A percentile compares a stretch with the other conserved stretches of the same genome.
phyloP scores from a whole-genome alignment of 30 jellyfish, hydroid and myxozoan genomes.

The Cassiopea xamachana region DNA sequence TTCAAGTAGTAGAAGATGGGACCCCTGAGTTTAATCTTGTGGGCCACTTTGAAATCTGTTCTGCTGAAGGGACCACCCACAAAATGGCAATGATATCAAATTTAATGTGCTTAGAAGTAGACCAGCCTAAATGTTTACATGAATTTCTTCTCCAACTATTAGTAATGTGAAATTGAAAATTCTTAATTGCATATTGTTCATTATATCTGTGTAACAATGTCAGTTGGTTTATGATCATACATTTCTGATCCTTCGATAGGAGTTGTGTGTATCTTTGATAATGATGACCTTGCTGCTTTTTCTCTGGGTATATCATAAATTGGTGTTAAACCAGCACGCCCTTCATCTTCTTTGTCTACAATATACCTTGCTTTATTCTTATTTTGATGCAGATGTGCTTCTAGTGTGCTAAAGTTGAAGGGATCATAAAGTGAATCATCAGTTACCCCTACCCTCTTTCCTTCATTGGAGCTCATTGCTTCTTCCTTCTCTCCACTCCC shows the following conservation, averaged over 20 bases:
- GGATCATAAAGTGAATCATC: conserved; percentile 21
- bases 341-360: conserved; percentile 44
- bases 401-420: conserved; percentile 10
- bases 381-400: background rate
- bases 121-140: background rate
- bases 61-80: background rate
- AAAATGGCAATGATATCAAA: background rate
- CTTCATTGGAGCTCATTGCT: background rate
- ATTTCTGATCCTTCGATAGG: background rate
- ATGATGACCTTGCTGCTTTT: background rate
- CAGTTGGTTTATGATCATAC: background rate
- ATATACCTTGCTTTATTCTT: background rate
- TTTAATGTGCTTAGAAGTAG: background rate
- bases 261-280: background rate
- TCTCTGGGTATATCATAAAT: background rate
- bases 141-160: background rate
- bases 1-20: too few species aligned
- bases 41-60: too few species aligned
- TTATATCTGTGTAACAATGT: background rate
- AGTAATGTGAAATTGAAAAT: background rate
- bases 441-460: background rate
- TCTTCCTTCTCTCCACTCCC: background rate
- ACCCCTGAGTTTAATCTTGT: too few species aligned
- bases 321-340: conserved; percentile 22
- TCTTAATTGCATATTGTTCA: background rate